Evolutionary conservation across 2,113 vertebrate species (phyloP).

Genomic region (Poeciliopsis occidentalis): DNA sequence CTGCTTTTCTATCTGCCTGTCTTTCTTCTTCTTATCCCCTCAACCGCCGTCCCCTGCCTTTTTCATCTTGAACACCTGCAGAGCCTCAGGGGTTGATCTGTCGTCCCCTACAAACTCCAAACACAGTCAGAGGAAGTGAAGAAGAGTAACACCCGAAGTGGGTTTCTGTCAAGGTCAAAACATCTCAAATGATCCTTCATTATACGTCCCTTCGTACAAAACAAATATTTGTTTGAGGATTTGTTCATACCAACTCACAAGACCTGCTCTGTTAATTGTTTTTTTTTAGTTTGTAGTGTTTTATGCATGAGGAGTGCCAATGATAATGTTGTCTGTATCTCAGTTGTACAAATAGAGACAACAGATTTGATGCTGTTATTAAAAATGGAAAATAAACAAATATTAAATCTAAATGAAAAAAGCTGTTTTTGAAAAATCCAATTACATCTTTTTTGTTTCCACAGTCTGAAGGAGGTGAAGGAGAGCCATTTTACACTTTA

Average conservation of each 20-base stretch:
- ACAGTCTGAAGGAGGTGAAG: background rate
- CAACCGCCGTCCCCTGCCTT: slow-evolving; percentile 22
- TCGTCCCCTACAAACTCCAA: slow-evolving; percentile 50
- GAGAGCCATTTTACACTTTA: background rate
- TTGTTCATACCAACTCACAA: background rate
- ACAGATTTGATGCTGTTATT: background rate
- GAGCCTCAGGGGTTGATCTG: slow-evolving; percentile 68
- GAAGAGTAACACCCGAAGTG: slow-evolving; percentile 44
- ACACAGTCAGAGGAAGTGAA: slow-evolving; percentile 55
- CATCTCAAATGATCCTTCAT: slow-evolving; percentile 35
- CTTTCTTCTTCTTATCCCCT: slow-evolving; percentile 12
- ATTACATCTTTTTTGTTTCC: background rate
- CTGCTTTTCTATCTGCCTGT: slow-evolving; percentile 15
- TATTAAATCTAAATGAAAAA: no score
- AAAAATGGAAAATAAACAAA: background rate
- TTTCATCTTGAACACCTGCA: slow-evolving; percentile 73
- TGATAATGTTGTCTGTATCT: background rate
- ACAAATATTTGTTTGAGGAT: background rate
- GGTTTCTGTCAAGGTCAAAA: slow-evolving; percentile 56
- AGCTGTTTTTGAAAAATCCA: background rate
- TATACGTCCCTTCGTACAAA: background rate
- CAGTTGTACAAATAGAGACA: background rate
- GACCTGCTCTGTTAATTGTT: background rate
- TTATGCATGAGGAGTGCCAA: background rate
- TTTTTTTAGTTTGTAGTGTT: background rate